Evolutionary conservation across 2,888 invertebrate species (phyloP), one percentile per base, ranked within the genome.

Genomic region (Polylopha cassiicola): DNA sequence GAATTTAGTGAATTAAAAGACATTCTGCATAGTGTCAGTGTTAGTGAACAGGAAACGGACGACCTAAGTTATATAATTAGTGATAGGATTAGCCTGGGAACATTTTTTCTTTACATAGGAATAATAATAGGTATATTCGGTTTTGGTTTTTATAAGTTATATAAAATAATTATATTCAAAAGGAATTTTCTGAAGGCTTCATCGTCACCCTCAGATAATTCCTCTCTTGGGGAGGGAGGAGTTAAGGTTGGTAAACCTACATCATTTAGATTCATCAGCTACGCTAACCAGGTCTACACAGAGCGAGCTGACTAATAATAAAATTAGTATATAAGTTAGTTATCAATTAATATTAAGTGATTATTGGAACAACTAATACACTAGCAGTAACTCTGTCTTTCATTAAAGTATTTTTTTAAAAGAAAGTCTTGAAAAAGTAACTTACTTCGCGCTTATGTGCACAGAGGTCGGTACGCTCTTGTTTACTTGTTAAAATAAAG

Each of bases 171-270:
- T n/a, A n/a, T 26, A 14, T 2, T 4, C 4, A 10, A 26, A 14
- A 13, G 14, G 26, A 26, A 26, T 14, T 14, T n/a, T 26, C 26
- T 26, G 26, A 26, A 26, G 26, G 26, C 26, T 26, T 21, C 21
- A 21, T 21, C 21, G 21, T 21, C 8, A 21, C 21, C 21, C 21
- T 8, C 21, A 21, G 21, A 21, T 21, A 21, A 21, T 21, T 21
- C 21, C 21, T 21, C 21, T 7, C 21, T 21, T 21, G n/a, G 21
- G 21, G 21, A 21, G 21, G 21, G 21, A 21, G 8, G 21, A 23
- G 23, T 23, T 23, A 23, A 23, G 23, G 23, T 5, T 23, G 23
- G 4, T 5, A 11, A 23, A 23, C 23, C 23, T 8, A 23, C 11
- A 1, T 6, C 23, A 10, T 23, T 23, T 23, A 8, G 23, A 23